phyloP scores from a whole-genome alignment of 2,113 vertebrate species.

The Struthio camelus region DNA sequence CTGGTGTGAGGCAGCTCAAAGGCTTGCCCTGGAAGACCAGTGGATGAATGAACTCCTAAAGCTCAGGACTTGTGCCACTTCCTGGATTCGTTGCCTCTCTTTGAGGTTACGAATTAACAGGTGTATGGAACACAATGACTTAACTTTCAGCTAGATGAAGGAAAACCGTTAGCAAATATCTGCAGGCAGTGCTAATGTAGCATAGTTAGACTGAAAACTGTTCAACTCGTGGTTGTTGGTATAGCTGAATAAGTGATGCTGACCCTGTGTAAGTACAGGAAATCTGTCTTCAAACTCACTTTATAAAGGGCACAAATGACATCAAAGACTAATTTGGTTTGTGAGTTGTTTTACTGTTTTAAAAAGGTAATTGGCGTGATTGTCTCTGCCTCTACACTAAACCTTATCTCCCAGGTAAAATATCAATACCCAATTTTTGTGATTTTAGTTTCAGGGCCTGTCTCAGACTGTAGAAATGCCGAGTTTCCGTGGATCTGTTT shows the following conservation, averaged over 20 bases:
- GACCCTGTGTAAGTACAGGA: slow-evolving; percentile 43
- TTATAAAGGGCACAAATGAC: background rate
- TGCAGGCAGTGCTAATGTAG: background rate
- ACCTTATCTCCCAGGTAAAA: slow-evolving; percentile 26
- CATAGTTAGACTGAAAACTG: background rate
- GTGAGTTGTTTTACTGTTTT: slow-evolving; percentile 14
- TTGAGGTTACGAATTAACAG: slow-evolving; percentile 22
- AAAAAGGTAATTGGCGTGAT: slow-evolving; percentile 34
- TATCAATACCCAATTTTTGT: background rate
- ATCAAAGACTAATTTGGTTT: background rate
- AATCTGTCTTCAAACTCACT: background rate
- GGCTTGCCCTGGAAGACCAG: background rate
- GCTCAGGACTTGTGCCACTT: slow-evolving; percentile 12
- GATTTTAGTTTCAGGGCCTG: slow-evolving; percentile 55
- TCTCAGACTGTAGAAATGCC: slow-evolving; percentile 23
- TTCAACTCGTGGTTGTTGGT: background rate
- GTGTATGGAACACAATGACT: background rate
- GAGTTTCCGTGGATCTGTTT: slow-evolving; percentile 2
- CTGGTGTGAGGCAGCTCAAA: slow-evolving; percentile 16
- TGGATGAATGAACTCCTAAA: background rate
- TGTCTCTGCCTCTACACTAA: slow-evolving; percentile 31
- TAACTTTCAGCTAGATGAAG: background rate
- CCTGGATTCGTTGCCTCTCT: slow-evolving; percentile 20
- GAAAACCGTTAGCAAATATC: background rate
- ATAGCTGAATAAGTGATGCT: background rate